Evolutionary conservation across 2,797 vertebrate species (phyloP).

Genomic region (Rhinichthys osculus): DNA sequence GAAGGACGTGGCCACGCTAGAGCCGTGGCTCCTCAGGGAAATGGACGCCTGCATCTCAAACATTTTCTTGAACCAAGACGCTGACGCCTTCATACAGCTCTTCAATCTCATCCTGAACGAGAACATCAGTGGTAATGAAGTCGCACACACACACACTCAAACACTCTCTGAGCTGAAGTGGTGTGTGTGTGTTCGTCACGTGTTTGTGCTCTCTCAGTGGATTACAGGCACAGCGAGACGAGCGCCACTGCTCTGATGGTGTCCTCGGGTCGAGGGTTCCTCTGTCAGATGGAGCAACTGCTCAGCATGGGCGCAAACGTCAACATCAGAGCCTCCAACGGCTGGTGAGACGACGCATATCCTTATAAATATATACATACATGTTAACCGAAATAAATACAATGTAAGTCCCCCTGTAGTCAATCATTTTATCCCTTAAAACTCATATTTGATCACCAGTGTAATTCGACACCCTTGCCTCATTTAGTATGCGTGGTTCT

Average conservation of each 20-base stretch:
- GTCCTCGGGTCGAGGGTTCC: constrained; percentile 88
- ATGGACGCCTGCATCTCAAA: constrained; percentile 92
- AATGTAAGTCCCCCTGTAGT: too few species aligned
- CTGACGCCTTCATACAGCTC: constrained; percentile 88
- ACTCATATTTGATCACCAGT: too few species aligned
- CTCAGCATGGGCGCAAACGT: constrained; percentile 90
- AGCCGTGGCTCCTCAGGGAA: constrained; percentile 89
- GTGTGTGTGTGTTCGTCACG: neutral
- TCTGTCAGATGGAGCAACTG: constrained; percentile 88
- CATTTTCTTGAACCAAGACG: constrained; percentile 88
- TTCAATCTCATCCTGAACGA: constrained; percentile 93
- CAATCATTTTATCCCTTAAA: too few species aligned
- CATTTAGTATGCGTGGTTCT: too few species aligned
- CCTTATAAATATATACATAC: too few species aligned
- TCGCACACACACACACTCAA: too few species aligned
- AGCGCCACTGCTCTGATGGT: constrained; percentile 91
- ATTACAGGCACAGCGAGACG: constrained; percentile 92
- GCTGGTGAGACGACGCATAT: constrained; percentile 81
- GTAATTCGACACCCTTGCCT: too few species aligned
- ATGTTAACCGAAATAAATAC: too few species aligned
- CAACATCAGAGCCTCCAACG: constrained; percentile 87
- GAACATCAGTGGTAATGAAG: constrained; percentile 81
- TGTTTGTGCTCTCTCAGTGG: constrained; percentile 77
- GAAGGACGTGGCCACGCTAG: constrained; percentile 81
- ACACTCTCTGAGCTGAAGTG: neutral